phyloP scores from a whole-genome alignment of 2,797 vertebrate genomes.

The Glossophaga mutica region DNA sequence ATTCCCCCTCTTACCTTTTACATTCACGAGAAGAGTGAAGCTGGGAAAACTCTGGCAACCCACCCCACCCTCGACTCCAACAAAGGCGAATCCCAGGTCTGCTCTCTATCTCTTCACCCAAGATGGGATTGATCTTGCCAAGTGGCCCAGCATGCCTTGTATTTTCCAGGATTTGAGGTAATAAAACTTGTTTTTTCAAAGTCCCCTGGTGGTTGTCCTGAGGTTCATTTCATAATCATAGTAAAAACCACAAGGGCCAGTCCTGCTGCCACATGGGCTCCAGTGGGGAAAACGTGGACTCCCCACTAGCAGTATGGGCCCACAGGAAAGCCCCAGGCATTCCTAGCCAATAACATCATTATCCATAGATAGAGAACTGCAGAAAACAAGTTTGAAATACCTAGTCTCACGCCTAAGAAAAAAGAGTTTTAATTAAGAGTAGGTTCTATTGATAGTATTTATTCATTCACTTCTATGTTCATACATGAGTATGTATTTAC shows the following conservation, averaged over 20 bases:
- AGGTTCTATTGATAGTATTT: neutral
- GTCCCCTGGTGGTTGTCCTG: neutral
- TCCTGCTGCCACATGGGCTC: neutral
- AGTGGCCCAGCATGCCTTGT: neutral
- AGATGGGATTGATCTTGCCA: neutral
- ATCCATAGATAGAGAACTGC: accelerated
- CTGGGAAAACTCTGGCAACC: neutral
- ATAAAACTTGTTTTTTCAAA: neutral
- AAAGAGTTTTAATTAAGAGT: neutral
- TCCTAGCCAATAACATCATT: neutral
- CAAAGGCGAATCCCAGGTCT: neutral
- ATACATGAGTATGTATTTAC: neutral
- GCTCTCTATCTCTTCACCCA: neutral
- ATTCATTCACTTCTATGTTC: neutral
- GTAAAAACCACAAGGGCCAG: neutral
- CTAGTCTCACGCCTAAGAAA: neutral
- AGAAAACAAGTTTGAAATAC: neutral
- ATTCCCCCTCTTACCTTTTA: neutral
- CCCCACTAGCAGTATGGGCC: too few relatives aligned
- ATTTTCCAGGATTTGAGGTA: neutral
- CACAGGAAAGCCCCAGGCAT: neutral
- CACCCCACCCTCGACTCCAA: neutral
- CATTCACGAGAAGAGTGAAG: neutral
- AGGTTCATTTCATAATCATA: neutral
- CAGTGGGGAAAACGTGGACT: neutral